Evolutionary conservation across 37 sponge, comb jelly and placozoan genomes (phyloP), one percentile per base, ranked within the genome.

Genomic region (Eunapius fragilis): DNA sequence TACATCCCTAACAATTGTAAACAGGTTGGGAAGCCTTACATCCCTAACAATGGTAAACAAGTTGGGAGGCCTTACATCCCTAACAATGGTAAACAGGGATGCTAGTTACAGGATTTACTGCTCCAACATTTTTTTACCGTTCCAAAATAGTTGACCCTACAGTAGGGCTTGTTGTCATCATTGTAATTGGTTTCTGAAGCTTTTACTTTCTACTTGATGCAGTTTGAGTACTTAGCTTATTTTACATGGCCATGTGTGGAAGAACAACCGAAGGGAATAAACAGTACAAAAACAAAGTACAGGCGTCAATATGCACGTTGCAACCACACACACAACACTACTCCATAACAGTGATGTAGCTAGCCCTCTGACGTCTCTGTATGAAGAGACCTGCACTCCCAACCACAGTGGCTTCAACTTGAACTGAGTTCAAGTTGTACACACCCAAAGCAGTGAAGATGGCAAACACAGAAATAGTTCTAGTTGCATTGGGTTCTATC

Each of bases 361-460:
- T 88, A 77, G 88, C 82, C 82, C 88, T 88, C 77, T 82, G 82
- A 77, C 88, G 82, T 5, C 82, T 34, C 70, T 88, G 88, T 12
- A 69, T 25, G 31, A 77, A 70, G 71, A 82, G 82, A 9, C 68
- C 30, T 4, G 35, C 69, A 34, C 68, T 69, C 2, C 71, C 79
- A n/a, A 36, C 70, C 68, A 31, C 26, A 33, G 75, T 47, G 3
- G 74, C 91, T 33, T 71, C 22, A 27, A 90, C 83, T 22, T 71
- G 67, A 19, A 86, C 17, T 2, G 82, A 70, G 68, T 82, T 85
- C 34, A 91, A 35, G 36, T 84, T 84, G 80, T 91, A 91, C 69
- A 83, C 79, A 0, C 92, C 87, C 10, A 87, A 84, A 17, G 71
- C 34, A 70, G 87, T 30, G 50, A 91, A 91, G 80, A 69, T 84